These are phyloP conservation scores for Hylyphantes graminicola DNA, from an alignment of 1,140 invertebrate species.

Conservation along the genomic window DNA sequence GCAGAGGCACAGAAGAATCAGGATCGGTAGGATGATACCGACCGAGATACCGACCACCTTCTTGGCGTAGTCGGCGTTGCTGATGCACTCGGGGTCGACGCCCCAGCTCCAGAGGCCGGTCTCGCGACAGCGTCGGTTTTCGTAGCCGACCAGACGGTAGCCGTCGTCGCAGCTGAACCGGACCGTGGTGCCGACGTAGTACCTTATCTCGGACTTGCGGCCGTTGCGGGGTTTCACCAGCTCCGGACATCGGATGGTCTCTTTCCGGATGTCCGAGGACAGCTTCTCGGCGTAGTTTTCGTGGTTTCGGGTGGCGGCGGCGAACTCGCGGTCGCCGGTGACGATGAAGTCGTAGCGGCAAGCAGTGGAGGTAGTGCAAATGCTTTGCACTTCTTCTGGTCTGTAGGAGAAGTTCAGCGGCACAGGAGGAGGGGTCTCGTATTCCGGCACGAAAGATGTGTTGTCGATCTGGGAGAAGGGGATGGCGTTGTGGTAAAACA, in stretches of 20 bases:
- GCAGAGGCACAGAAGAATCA: constrained; percentile 77
- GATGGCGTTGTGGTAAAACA: constrained; percentile 78
- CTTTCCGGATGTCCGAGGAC: constrained; percentile 50
- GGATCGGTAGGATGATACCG: constrained; percentile 79
- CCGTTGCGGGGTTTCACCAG: constrained; percentile 90
- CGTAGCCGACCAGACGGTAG: constrained; percentile 87
- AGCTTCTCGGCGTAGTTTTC: constrained; percentile 62
- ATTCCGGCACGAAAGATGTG: constrained; percentile 80
- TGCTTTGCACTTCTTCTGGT: constrained; percentile 31
- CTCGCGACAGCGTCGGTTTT: constrained; percentile 82
- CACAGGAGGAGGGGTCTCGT: constrained; percentile 74
- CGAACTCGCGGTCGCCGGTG: constrained; percentile 84
- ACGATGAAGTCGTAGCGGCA: constrained; percentile 90
- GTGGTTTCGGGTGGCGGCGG: constrained; percentile 78
- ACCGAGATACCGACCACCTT: constrained; percentile 81
- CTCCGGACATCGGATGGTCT: constrained; percentile 82
- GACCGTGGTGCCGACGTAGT: constrained; percentile 87
- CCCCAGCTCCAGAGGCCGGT: constrained; percentile 74
- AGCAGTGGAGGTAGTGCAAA: constrained; percentile 80
- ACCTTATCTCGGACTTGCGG: constrained; percentile 89
- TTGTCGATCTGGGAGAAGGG: constrained; percentile 82
- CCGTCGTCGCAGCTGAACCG: constrained; percentile 90
- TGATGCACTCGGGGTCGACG: constrained; percentile 63
- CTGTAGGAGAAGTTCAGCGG: constrained; percentile 74
- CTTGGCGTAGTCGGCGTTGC: constrained; percentile 80